Evolutionary conservation across 2,113 vertebrate species (phyloP), one percentile per base, ranked within the genome.

Genomic region (Sinosuthora webbiana): DNA sequence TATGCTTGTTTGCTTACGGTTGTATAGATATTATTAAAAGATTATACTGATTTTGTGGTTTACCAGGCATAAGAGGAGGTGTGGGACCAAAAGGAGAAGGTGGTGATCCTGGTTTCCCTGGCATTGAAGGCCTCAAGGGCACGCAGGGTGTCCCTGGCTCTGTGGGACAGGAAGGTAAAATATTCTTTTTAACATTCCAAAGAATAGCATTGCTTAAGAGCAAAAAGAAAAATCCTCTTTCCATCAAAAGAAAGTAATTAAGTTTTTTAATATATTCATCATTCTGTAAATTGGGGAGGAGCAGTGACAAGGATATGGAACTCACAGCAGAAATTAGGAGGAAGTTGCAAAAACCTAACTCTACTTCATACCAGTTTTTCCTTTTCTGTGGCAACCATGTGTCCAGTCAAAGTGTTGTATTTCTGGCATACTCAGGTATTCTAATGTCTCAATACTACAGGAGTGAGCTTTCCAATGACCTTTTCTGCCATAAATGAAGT

Each of bases 91-190:
- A 97, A 85, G 98, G 98, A 1, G 82, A 96, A 30, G 91, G 55
- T 2, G 99, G 99, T 27, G 98, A 98, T 45, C 8, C 97, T 52
- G 99, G 99, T 82, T 98, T 98, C 90, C 92, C 97, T 60, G 99
- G 99, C 25, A 98, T 99, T 65, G 95, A 97, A 27, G 99, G 99
- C 49, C 73, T 95, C 56, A 98, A 94, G 35, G 99, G 99, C 55
- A 45, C 49, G 0, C 89, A 92, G n/a, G 99, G 99, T 22, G 75
- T 97, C 37, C 91, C 97, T 6, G 99, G 99, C 60, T 74, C 82
- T 62, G 44, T 52, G 83, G 99, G 99, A 82, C 63, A 47, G 47
- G 11, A 96, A 98, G 99, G 99, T 98, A 93, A 94, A 81, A 55
- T 60, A 70, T 23, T 70, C 19, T 60, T 56, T 81, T 37, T 80